Evolutionary conservation across 2,797 vertebrate species (phyloP).

Genomic region (Argentina silus): DNA sequence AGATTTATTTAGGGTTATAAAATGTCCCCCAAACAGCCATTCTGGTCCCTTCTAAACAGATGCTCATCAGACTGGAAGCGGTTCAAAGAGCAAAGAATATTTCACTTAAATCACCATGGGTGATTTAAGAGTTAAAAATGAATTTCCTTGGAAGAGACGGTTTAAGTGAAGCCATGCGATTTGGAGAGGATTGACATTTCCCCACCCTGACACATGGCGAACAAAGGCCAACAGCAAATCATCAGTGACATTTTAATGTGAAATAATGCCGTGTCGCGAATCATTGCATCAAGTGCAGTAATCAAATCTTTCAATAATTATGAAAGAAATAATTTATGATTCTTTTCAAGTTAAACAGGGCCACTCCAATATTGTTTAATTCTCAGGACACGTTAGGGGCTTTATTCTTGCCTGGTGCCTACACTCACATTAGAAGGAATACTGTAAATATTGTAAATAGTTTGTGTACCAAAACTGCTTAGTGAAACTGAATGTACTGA

Average conservation of each 20-base stretch:
- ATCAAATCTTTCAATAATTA: too few species aligned
- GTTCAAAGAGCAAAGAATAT: constrained; percentile 29
- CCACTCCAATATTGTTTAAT: too few species aligned
- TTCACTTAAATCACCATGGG: constrained; percentile 32
- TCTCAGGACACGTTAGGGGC: too few species aligned
- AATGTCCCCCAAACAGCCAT: constrained; percentile 35
- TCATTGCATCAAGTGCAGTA: background rate
- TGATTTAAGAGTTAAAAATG: constrained; percentile 4
- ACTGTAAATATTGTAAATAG: too few species aligned
- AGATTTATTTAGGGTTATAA: constrained; percentile 25
- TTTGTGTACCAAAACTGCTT: too few species aligned
- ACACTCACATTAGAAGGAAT: too few species aligned
- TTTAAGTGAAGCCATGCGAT: background rate
- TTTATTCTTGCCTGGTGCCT: too few species aligned
- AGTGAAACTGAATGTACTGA: too few species aligned
- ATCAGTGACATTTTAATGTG: background rate
- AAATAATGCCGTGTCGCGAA: background rate
- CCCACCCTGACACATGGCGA: background rate
- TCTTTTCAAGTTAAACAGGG: too few species aligned
- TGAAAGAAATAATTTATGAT: too few species aligned
- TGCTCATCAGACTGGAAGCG: constrained; percentile 40
- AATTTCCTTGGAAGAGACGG: constrained; percentile 17
- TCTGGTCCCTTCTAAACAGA: constrained; percentile 32
- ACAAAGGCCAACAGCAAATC: constrained; percentile 28
- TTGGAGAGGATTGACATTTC: constrained; percentile 3